These are phyloP conservation scores for Diplogasteroides magnus DNA, from an alignment of 1,140 invertebrate genomes.

Conservation along the genomic window DNA sequence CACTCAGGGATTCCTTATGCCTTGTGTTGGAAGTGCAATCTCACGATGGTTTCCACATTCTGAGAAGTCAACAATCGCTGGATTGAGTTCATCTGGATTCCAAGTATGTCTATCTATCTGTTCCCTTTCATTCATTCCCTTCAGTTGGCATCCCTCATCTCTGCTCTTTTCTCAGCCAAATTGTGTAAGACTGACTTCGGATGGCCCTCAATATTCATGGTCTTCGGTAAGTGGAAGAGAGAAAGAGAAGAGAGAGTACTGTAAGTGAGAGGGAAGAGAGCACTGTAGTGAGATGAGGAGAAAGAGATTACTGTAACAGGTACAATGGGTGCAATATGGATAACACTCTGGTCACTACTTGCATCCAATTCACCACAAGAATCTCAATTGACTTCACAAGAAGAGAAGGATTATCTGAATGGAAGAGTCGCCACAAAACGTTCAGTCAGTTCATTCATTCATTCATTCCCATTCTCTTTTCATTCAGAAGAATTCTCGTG, in stretches of 20 bases:
- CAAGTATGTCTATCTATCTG: neutral
- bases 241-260: too few relatives aligned
- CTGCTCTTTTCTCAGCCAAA: neutral
- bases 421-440: neutral
- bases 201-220: neutral
- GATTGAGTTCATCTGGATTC: neutral
- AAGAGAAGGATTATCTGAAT: neutral
- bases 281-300: too few relatives aligned
- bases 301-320: neutral
- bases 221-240: neutral
- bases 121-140: neutral
- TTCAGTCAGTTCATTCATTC: neutral
- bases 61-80: neutral
- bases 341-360: neutral
- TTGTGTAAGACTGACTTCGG: neutral
- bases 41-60: neutral
- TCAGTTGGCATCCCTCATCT: neutral
- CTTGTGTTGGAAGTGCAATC: neutral
- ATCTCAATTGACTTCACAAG: neutral
- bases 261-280: too few relatives aligned
- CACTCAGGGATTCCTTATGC: neutral
- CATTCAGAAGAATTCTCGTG: neutral
- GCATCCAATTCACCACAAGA: neutral
- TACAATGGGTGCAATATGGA: neutral
- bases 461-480: neutral